Conservation (phyloP, 2,797 vertebrate species). For the Propithecus deckenii region DNA sequence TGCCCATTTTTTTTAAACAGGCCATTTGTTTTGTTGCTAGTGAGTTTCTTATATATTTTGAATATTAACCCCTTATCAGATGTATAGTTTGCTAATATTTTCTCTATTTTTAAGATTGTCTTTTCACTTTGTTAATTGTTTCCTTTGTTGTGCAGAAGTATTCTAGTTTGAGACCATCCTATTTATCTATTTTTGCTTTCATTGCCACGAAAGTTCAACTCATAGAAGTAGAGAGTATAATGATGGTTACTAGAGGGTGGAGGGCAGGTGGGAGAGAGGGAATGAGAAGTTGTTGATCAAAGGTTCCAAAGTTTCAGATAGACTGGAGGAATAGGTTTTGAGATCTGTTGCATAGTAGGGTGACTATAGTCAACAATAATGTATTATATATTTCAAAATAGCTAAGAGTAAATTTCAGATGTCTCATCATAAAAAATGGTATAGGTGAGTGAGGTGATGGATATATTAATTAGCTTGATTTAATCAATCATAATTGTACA, state of each 20-base stretch:
- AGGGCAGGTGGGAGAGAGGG: neutral
- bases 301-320: neutral
- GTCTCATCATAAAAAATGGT: neutral
- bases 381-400: neutral
- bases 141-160: neutral
- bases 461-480: neutral
- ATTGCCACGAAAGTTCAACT: neutral
- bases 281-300: neutral
- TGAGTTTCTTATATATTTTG: neutral
- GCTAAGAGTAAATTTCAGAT: neutral
- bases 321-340: neutral
- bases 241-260: neutral
- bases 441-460: neutral
- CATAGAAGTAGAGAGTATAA: neutral
- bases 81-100: neutral
- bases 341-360: neutral
- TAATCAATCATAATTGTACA: neutral
- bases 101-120: neutral
- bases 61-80: neutral
- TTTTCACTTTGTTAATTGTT: neutral
- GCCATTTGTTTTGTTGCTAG: neutral
- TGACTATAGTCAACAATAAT: neutral
- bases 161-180: neutral
- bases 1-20: neutral
- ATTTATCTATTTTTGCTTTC: neutral